Base-by-base conservation (phyloP, 2,797 vertebrate genomes). In the Neopelma chrysocephalum region DNA sequence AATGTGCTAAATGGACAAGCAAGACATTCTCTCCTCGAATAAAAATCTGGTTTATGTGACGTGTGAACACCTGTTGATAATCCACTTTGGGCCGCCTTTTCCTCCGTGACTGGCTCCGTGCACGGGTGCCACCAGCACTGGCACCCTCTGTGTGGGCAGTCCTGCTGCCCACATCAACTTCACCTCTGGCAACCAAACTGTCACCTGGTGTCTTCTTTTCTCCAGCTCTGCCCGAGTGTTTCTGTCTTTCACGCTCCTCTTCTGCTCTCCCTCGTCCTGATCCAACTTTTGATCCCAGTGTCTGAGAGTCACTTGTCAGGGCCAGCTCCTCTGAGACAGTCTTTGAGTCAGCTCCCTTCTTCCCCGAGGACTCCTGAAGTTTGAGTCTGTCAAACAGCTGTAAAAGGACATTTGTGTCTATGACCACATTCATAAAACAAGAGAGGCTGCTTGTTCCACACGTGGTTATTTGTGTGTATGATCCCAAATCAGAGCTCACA, bases 11-110 rank as follows among this genome's bases (percentile, higher is more conserved):
- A 94, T 99, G 99, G 23, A 99, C 98, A 90, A 99, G 98, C 93
- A 99, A 95, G 43, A 99, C 97, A 58, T 98, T 99, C 97, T 99
- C 99, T 4, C 99, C 99, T 36, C 99, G 98, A 95, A 99, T 99
- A 89, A 99, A 99, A 50, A 99, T 98, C 97, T 99, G 99, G 96
- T 99, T 99, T 83, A 99, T 98, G 94, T 99, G 99, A 15, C 99
- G 98, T 6, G 97, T 99, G 72, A 98, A 99, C 89, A 99, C 98
- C 97, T 98, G 98, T 71, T 99, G 99, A 51, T 99, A 99, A 87
- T 98, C 98, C 90, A 98, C 98, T 94, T 98, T 98, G 79, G 95
- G 97, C 84, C 98, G 97, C 72, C 93, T 97, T 87, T 94, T 98
- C 96, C 95, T 97, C 65, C 71, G 97, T 65, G 97, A 54, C 79